Evolutionary conservation across 1,140 invertebrate species (phyloP), one percentile per base, ranked within the genome.

Genomic region (Pemphigus obesinymphae): DNA sequence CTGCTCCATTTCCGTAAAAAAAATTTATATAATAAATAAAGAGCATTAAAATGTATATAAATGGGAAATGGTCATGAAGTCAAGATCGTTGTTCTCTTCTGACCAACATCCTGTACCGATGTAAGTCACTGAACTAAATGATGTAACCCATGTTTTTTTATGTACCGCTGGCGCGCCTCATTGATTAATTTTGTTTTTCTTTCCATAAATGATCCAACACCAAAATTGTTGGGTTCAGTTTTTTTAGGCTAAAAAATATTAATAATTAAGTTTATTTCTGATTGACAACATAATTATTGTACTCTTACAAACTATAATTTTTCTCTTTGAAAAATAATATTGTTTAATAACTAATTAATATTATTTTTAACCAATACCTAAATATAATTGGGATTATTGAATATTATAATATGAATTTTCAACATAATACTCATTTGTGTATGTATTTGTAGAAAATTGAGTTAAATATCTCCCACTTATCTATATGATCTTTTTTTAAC

Each of bases 171-270:
- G 68, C 89, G 84, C 34, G 89, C 89, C 80, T 87, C 86, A 43
- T 88, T 88, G 82, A 90, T 85, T 82, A 90, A 87, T 29, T 86
- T 83, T 75, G 87, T 84, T 85, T 90, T 90, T 20, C 89, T 84
- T 82, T 90, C 89, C 73, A 88, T 85, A 83, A 89, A 88, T 8
- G 89, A 90, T 55, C 86, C 48, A 84, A 88, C 88, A 37, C 89
- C 84, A 63, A 80, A 80, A 80, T 80, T 80, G 17, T 80, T 80
- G 15, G 50, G 53, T 43, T 40, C 76, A 1, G 37, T 43, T n/a
- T 13, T 80, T 45, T 80, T 80, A 4, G 55, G 0, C 76, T 80
- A 29, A 3, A 45, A 58, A 80, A 31, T n/a, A 53, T n/a, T n/a
- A n/a, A n/a, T n/a, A n/a, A n/a, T n/a, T n/a, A n/a, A n/a, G n/a